A percentile compares a stretch with the other conserved stretches of the same genome.
Evolutionary conservation across 1,140 invertebrate species (phyloP).

Genomic region (Ceratina japonica): DNA sequence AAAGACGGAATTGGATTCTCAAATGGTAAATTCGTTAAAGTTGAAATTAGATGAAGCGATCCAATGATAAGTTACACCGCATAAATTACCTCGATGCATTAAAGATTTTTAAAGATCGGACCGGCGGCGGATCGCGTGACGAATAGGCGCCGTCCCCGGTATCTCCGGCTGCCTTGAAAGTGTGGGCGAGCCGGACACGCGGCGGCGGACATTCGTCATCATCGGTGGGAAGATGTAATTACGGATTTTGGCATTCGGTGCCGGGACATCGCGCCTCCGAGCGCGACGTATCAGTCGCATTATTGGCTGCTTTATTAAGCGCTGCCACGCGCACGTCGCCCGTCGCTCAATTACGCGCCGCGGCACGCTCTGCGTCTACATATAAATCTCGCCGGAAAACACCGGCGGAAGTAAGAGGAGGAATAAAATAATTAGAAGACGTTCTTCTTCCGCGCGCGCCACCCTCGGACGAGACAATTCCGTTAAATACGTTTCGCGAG

Average conservation of each 20-base stretch:
- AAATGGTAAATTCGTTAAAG: not conserved
- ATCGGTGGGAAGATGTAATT: slow-evolving; percentile 50
- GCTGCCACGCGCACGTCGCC: slow-evolving; percentile 41
- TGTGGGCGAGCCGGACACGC: not conserved
- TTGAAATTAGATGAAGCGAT: not conserved
- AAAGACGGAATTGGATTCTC: slow-evolving; percentile 5
- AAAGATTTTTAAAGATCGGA: no score
- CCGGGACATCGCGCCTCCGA: slow-evolving; percentile 28
- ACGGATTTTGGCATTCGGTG: slow-evolving; percentile 46
- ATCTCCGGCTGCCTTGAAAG: slow-evolving; percentile 24
- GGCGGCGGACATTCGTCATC: slow-evolving; percentile 38
- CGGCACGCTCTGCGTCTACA: not conserved
- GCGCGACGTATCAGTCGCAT: slow-evolving; percentile 49
- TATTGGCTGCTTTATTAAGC: slow-evolving; percentile 52
- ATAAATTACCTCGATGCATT: no score
- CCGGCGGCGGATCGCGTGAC: slow-evolving; percentile 15
- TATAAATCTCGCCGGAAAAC: slow-evolving; percentile 4
- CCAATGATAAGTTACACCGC: no score
- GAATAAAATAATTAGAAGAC: slow-evolving; percentile 14
- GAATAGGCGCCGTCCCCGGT: not conserved
- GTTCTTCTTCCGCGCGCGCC: not conserved
- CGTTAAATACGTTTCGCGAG: no score
- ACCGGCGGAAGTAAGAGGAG: no score
- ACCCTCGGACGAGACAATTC: no score
- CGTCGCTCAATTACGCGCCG: slow-evolving; percentile 42